These are phyloP conservation scores for Agonopterix subpropinquella DNA, from an alignment of 2,888 invertebrate species.

Conservation along the genomic window DNA sequence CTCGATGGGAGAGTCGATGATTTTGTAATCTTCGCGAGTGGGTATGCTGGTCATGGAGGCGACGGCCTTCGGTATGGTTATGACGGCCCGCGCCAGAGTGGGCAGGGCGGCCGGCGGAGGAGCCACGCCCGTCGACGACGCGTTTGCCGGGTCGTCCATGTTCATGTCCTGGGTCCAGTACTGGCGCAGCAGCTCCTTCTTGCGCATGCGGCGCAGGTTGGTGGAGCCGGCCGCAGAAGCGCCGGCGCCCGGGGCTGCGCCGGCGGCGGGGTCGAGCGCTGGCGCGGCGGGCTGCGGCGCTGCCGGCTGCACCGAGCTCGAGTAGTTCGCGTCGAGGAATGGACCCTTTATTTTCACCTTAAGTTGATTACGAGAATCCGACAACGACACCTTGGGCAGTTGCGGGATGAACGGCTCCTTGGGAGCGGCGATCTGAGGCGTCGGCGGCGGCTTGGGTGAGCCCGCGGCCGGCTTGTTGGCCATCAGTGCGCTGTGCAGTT, in stretches of 20 bases:
- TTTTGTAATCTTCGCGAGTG: constrained; percentile 88
- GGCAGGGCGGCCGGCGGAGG: constrained; percentile 77
- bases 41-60: constrained; percentile 92
- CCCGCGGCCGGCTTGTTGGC: constrained; percentile 68
- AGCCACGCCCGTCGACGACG: constrained; percentile 63
- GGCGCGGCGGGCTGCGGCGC: constrained; percentile 71
- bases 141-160: constrained; percentile 82
- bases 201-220: constrained; percentile 89
- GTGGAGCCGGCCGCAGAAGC: constrained; percentile 79
- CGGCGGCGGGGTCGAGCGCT: constrained; percentile 51
- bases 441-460: constrained; percentile 26
- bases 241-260: constrained; percentile 48
- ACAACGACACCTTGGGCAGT: constrained; percentile 82
- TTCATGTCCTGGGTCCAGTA: constrained; percentile 90
- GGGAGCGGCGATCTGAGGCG: constrained; percentile 27
- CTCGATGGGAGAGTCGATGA: constrained; percentile 78
- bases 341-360: constrained; percentile 95
- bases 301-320: constrained; percentile 76
- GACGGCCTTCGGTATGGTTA: constrained; percentile 91
- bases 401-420: constrained; percentile 41
- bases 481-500: constrained; percentile 80
- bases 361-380: constrained; percentile 89
- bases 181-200: constrained; percentile 90
- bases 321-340: constrained; percentile 85
- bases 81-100: constrained; percentile 80